A percentile compares a stretch with the other conserved stretches of the same genome.
phyloP scores from a whole-genome alignment of 2,888 invertebrate species.

The Xestia ashworthii region DNA sequence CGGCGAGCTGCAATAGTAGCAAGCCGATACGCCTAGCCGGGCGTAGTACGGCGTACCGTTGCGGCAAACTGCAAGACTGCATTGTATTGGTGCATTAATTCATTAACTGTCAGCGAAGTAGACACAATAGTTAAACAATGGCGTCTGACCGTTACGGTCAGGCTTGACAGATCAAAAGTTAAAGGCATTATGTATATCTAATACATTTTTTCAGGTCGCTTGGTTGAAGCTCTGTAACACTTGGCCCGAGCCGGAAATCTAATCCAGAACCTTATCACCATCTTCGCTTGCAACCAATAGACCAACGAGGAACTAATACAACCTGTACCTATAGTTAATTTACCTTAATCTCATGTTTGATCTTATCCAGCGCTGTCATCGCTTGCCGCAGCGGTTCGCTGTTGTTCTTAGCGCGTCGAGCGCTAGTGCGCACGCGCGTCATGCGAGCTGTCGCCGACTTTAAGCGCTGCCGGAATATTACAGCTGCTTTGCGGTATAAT shows the following conservation, averaged over 20 bases:
- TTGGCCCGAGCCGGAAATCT: background rate
- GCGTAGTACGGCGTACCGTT: too few relatives aligned
- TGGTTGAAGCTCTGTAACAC: background rate
- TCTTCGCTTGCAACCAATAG: background rate
- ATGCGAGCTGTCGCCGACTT: conserved; percentile 78
- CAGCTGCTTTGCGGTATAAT: conserved; percentile 85
- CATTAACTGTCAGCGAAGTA: too few relatives aligned
- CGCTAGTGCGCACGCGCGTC: conserved; percentile 74
- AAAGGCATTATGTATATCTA: too few relatives aligned
- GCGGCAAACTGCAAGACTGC: too few relatives aligned
- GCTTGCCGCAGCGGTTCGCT: conserved; percentile 79
- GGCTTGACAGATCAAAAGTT: too few relatives aligned
- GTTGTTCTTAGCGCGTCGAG: conserved; percentile 62
- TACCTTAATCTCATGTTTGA: conserved; percentile 85
- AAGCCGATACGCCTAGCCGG: background rate
- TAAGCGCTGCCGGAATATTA: conserved; percentile 84
- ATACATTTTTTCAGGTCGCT: background rate
- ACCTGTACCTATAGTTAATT: background rate
- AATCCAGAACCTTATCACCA: background rate
- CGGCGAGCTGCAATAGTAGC: background rate
- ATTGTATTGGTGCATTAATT: too few relatives aligned
- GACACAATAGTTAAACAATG: too few relatives aligned
- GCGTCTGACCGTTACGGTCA: too few relatives aligned
- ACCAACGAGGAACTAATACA: too few relatives aligned
- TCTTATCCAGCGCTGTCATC: conserved; percentile 81